A percentile compares a stretch with the other conserved stretches of the same genome.
phyloP scores from a whole-genome alignment of 2,888 invertebrate genomes.

The Ariolimax columbianus region DNA sequence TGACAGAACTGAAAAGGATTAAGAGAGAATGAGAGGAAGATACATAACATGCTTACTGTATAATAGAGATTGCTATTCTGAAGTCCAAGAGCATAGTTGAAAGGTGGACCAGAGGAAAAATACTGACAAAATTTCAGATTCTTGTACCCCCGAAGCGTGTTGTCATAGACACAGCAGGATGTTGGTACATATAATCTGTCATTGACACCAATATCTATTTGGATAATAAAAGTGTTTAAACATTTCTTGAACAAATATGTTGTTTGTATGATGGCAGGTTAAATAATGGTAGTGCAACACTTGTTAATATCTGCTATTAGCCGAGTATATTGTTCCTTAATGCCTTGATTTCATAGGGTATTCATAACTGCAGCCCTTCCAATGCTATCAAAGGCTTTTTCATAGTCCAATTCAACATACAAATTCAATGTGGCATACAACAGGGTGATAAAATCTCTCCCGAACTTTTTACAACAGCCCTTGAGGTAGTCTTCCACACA shows the following conservation, averaged over 20 bases:
- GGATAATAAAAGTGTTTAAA: background rate
- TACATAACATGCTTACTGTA: slow-evolving; percentile 46
- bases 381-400: too few relatives aligned
- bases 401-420: too few relatives aligned
- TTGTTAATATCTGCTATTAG: too few relatives aligned
- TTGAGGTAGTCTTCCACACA: too few relatives aligned
- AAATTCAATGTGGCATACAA: too few relatives aligned
- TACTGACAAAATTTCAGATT: slow-evolving; percentile 52
- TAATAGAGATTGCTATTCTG: slow-evolving; percentile 55
- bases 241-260: background rate
- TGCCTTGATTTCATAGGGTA: too few relatives aligned
- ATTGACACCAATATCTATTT: slow-evolving; percentile 3
- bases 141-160: slow-evolving; percentile 27
- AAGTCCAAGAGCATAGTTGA: slow-evolving; percentile 37
- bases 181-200: slow-evolving; percentile 52
- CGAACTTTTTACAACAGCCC: too few relatives aligned
- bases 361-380: too few relatives aligned
- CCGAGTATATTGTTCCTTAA: too few relatives aligned
- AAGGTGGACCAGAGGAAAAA: slow-evolving; percentile 55
- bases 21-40: background rate
- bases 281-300: too few relatives aligned
- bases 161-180: slow-evolving; percentile 56
- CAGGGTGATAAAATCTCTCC: too few relatives aligned
- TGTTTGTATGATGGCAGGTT: too few relatives aligned
- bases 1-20: background rate